phyloP scores from a whole-genome alignment of 2,797 vertebrate genomes.

The Cuniculus paca region DNA sequence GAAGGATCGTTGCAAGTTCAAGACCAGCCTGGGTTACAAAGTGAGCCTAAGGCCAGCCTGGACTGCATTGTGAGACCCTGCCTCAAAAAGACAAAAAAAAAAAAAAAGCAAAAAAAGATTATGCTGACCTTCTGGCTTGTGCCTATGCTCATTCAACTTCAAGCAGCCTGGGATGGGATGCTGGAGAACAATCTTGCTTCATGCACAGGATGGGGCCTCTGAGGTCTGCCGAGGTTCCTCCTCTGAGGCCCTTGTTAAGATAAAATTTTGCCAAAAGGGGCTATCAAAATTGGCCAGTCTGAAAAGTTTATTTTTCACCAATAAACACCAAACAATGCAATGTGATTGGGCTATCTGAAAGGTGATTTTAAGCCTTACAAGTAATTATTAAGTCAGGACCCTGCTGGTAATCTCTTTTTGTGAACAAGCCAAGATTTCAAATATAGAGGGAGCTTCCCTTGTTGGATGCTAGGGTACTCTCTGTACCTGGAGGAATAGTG shows the following conservation, averaged over 20 bases:
- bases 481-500: background rate
- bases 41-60: no score
- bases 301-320: background rate
- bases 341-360: background rate
- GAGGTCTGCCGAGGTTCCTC: background rate
- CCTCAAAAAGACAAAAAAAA: no score
- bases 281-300: background rate
- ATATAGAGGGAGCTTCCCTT: background rate
- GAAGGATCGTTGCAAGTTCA: no score
- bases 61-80: no score
- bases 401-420: background rate
- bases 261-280: background rate
- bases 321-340: background rate
- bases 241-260: background rate
- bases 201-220: rapidly evolving
- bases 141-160: background rate
- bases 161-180: background rate
- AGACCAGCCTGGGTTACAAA: no score
- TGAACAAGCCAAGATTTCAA: background rate
- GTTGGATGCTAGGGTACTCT: background rate
- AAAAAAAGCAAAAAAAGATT: no score
- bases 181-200: background rate
- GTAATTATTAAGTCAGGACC: background rate
- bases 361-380: background rate
- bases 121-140: background rate